Evolutionary conservation across 2,888 invertebrate genomes (phyloP).

Genomic region (Leptinotarsa peninsularis): DNA sequence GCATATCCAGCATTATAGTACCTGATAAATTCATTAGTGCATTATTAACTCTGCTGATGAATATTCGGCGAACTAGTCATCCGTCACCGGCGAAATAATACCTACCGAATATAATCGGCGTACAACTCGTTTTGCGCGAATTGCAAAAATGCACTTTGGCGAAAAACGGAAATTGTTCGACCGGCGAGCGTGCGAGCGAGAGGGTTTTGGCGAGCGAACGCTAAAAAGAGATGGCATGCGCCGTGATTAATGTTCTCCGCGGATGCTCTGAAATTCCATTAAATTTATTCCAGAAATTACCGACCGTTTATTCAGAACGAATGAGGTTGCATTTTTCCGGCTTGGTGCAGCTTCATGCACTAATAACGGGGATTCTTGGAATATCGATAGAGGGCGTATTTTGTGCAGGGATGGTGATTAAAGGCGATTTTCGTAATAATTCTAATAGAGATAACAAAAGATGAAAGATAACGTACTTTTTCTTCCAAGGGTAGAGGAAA

Average conservation of each 20-base stretch:
- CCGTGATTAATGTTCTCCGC: conserved; percentile 18
- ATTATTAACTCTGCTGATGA: background rate
- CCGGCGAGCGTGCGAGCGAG: background rate
- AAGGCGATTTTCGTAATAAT: background rate
- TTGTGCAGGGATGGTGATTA: background rate
- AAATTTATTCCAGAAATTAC: conserved; percentile 20
- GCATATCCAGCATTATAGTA: background rate
- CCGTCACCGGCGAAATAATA: conserved; percentile 12
- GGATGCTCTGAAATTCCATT: conserved; percentile 18
- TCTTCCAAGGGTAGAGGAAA: too few relatives aligned
- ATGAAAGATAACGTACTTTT: too few relatives aligned
- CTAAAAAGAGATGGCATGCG: background rate
- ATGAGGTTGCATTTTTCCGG: conserved; percentile 13
- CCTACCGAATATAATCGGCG: conserved; percentile 10
- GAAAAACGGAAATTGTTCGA: conserved; percentile 13
- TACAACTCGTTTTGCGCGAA: conserved; percentile 1
- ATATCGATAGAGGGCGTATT: conserved; percentile 6
- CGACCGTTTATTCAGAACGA: conserved; percentile 19
- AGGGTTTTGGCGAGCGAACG: background rate
- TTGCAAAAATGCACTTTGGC: conserved; percentile 19
- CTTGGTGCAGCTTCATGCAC: conserved; percentile 11
- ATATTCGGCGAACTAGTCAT: background rate
- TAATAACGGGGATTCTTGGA: conserved; percentile 8
- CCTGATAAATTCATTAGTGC: background rate
- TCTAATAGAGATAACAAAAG: background rate